Evolutionary conservation across 2,888 invertebrate species (phyloP), one percentile per base, ranked within the genome.

Genomic region (Caradrina clavipalpis): DNA sequence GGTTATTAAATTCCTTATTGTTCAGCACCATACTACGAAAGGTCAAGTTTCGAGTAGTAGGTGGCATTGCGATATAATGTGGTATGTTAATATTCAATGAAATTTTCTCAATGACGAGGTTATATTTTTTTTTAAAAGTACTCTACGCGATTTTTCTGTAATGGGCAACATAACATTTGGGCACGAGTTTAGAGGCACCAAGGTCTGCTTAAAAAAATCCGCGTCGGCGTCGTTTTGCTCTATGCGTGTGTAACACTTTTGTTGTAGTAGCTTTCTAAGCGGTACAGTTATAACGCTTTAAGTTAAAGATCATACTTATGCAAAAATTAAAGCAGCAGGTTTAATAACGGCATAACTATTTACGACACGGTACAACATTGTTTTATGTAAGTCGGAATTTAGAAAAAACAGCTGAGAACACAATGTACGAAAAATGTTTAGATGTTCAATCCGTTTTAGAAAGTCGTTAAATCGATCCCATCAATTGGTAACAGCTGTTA

Each of bases 381-480:
- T 73, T 39, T 70, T 57, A 49, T 49, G 49, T 31, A 17, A 31
- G 45, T 54, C 39, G 19, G 17, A 53, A 69, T 26, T 61, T 65
- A 76, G 69, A 59, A 82, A 69, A 58, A 67, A 22, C 61, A 54
- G 51, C 53, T 57, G 35, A 66, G 57, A 77, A 66, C 58, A 61
- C 61, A 54, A 31, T 67, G 22, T 45, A 39, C 31, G 58, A 68
- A 70, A 66, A 67, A 76, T 66, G 69, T 80, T 83, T 60, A 54
- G 49, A 73, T 64, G 57, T 83, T 62, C 55, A 57, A 72, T 80
- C 71, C 54, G 70, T 66, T 84, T 73, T 66, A 76, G 78, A 82
- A 82, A 76, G 72, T 76, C 77, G 69, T 80, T 77, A 83, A 83
- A 76, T 82, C 62, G 67, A 51, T 67, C 58, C 71, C 74, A 76